These are phyloP conservation scores for Falco cherrug DNA, from an alignment of 2,797 vertebrate species.

Conservation along the genomic window DNA sequence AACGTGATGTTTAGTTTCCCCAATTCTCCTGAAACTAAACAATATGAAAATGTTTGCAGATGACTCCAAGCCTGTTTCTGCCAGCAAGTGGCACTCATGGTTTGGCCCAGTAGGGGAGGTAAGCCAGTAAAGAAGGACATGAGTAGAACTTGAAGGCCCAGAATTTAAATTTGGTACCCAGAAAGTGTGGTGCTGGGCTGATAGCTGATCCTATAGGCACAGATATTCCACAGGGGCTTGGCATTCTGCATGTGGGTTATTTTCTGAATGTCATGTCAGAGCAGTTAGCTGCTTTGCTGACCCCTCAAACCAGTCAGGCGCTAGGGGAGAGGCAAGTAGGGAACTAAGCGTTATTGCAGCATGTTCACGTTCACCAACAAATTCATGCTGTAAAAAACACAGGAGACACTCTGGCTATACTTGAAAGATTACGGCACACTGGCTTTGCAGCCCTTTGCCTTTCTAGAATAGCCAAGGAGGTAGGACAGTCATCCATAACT, in stretches of 20 bases:
- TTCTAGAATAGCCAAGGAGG: not conserved
- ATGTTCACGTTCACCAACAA: not conserved
- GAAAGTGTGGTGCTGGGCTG: not conserved
- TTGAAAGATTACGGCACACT: fast-evolving
- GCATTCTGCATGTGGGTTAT: not conserved
- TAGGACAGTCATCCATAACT: not conserved
- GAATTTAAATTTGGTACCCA: not conserved
- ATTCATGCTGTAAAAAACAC: not conserved
- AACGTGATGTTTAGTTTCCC: not conserved
- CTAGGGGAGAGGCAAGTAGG: not conserved
- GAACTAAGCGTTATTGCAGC: not conserved
- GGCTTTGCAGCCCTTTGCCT: not conserved
- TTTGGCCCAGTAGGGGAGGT: not conserved
- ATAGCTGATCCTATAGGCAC: not conserved
- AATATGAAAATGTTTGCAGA: not conserved
- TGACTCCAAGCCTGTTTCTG: not conserved
- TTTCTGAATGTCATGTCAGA: not conserved
- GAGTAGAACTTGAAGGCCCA: fast-evolving
- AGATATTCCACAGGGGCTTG: not conserved
- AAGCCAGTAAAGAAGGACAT: not conserved
- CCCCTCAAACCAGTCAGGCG: not conserved
- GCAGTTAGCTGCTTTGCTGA: not conserved
- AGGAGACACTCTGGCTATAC: not conserved
- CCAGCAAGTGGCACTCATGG: not conserved
- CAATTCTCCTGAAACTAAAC: not conserved